Evolutionary conservation across 2,113 vertebrate genomes (phyloP).

Genomic region (Athene noctua): DNA sequence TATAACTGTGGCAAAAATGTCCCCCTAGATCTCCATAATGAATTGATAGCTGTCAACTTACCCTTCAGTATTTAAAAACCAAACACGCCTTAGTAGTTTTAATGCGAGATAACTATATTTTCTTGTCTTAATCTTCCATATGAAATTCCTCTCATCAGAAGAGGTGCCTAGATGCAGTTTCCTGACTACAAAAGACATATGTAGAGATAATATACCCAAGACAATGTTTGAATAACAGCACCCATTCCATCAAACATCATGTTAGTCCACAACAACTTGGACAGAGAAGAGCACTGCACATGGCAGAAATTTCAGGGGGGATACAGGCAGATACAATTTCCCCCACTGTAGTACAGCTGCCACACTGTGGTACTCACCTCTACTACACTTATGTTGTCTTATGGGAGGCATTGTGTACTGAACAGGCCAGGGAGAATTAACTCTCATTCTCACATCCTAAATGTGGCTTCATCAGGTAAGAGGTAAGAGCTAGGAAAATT

Average conservation of each 20-base stretch:
- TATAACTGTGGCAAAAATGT: neutral
- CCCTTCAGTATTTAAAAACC: neutral
- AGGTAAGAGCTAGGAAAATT: neutral
- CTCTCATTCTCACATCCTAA: neutral
- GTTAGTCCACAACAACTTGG: neutral
- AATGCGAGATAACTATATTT: neutral
- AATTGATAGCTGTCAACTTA: neutral
- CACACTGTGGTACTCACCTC: neutral
- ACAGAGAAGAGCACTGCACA: fast-evolving
- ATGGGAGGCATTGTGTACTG: fast-evolving
- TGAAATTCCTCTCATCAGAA: neutral
- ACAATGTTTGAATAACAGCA: neutral
- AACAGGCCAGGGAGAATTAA: neutral
- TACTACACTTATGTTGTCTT: neutral
- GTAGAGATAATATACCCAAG: fast-evolving
- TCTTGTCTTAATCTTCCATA: neutral
- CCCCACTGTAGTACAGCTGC: neutral
- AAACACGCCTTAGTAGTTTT: neutral
- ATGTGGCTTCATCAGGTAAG: neutral
- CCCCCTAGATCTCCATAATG: neutral
- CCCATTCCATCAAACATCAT: neutral
- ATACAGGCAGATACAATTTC: neutral
- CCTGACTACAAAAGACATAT: neutral
- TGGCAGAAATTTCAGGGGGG: neutral
- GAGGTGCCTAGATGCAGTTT: neutral